Evolutionary conservation across 2,888 invertebrate genomes (phyloP), one percentile per base, ranked within the genome.

Genomic region (Odiellus spinosus): DNA sequence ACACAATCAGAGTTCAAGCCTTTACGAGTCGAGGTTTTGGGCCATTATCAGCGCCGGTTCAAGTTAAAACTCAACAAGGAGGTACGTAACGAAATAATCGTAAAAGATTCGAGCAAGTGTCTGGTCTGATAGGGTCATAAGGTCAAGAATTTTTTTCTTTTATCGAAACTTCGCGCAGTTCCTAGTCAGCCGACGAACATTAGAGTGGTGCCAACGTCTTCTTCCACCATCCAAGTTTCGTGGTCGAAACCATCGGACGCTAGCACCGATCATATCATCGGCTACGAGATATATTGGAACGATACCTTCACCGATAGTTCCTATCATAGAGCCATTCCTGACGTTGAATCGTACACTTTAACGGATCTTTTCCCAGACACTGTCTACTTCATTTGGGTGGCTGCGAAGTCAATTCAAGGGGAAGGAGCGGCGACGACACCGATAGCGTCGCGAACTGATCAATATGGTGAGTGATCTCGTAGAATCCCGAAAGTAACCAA

Each of bases 381-480:
- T 12, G 70, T 88, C 58, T 98, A 96, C 73, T 87, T 88, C 71
- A 85, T 96, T 61, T 91, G 93, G 85, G 72, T 98, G 59, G 90
- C 93, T 14, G 96, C 95, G 49, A 75, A 86, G 56, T 91, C 90
- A 15, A 81, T 84, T 60, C 73, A 83, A 55, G 96, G 95, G 10
- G 93, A 90, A 67, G 95, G 95, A 17, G 91, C 91, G 33, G 86
- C 88, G 45, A 93, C 93, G n/a, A 87, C 90, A 38, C 86, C 88
- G 12, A 82, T 91, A 57, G 84, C 87, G 56, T 87, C 88, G 60
- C 78, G 86, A 71, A 96, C 96, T 45, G 88, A 90, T 70, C 88
- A 88, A 79, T 93, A 90, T 75, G 88, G 95, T 95, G 84, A 84
- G 91, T 73, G 15, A n/a, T n/a, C n/a, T n/a, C n/a, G n/a, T n/a